These are phyloP conservation scores for Tringa solitaria DNA, from an alignment of 2,113 vertebrate species.

Conservation along the genomic window DNA sequence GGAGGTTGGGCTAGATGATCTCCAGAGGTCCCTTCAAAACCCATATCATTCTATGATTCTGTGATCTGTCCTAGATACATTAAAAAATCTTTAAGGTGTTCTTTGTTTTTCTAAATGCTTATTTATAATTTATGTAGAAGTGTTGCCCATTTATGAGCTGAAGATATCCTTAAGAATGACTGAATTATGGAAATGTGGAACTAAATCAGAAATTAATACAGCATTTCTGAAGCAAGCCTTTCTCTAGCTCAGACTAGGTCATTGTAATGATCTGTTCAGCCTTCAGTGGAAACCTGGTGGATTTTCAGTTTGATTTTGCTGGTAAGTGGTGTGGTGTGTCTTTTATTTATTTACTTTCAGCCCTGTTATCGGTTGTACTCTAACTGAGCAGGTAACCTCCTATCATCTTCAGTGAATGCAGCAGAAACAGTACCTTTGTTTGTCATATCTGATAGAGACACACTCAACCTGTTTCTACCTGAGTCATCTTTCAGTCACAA, in stretches of 20 bases:
- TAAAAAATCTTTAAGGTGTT: not conserved
- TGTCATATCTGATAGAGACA: not conserved
- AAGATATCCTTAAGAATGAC: not conserved
- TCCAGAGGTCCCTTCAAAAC: too few relatives aligned
- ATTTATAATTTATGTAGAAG: not conserved
- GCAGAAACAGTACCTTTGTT: not conserved
- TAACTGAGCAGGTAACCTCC: not conserved
- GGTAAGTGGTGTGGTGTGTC: not conserved
- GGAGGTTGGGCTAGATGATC: too few relatives aligned
- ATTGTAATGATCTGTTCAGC: not conserved
- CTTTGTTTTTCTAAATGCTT: not conserved
- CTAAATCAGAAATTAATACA: not conserved
- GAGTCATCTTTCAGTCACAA: not conserved
- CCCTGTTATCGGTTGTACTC: not conserved
- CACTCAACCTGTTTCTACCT: fast-evolving
- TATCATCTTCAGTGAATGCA: not conserved
- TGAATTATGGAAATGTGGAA: not conserved
- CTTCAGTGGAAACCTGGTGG: not conserved
- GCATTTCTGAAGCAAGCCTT: not conserved
- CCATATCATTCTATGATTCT: too few relatives aligned
- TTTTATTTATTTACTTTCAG: not conserved
- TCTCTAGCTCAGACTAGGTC: not conserved
- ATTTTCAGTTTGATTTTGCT: not conserved
- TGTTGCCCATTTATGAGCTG: not conserved
- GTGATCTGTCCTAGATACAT: not conserved